phyloP scores from a whole-genome alignment of 1,140 invertebrate genomes.

The Temnothorax nylanderi region DNA sequence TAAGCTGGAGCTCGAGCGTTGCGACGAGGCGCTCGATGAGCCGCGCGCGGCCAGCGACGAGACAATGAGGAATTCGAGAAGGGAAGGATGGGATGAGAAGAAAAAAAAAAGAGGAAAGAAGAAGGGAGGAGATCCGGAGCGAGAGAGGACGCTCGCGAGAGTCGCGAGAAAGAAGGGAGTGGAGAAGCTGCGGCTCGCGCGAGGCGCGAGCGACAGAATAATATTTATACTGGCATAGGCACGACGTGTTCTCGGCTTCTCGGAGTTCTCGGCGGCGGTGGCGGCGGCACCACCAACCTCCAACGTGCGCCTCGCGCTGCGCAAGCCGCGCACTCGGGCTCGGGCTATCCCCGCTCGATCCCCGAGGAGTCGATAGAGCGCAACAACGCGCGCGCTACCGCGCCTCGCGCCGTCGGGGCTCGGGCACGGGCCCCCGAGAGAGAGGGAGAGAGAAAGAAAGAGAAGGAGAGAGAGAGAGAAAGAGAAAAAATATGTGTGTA shows the following conservation, averaged over 20 bases:
- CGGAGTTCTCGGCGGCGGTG: no score
- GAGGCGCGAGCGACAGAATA: slow-evolving; percentile 24
- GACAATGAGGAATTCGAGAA: slow-evolving; percentile 1
- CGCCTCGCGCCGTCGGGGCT: no score
- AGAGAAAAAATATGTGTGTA: not conserved
- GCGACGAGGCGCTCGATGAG: not conserved
- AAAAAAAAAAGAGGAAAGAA: not conserved
- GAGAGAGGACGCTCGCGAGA: no score
- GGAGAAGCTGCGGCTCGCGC: not conserved
- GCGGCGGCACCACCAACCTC: not conserved
- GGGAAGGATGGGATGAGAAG: not conserved
- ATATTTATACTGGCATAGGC: slow-evolving; percentile 51
- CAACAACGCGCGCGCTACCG: slow-evolving; percentile 38
- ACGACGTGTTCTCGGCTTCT: not conserved
- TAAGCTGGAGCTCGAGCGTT: not conserved
- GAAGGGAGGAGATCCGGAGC: no score
- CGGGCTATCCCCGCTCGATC: slow-evolving; percentile 28
- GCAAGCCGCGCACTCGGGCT: slow-evolving; percentile 16
- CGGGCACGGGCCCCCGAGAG: not conserved
- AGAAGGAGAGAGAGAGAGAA: not conserved
- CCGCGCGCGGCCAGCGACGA: slow-evolving; percentile 7
- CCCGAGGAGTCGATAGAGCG: slow-evolving; percentile 19
- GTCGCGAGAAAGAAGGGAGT: no score
- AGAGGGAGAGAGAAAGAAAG: not conserved
- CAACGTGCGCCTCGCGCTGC: slow-evolving; percentile 1